Evolutionary conservation across 2,888 invertebrate species (phyloP).

Genomic region (Timandra comae): DNA sequence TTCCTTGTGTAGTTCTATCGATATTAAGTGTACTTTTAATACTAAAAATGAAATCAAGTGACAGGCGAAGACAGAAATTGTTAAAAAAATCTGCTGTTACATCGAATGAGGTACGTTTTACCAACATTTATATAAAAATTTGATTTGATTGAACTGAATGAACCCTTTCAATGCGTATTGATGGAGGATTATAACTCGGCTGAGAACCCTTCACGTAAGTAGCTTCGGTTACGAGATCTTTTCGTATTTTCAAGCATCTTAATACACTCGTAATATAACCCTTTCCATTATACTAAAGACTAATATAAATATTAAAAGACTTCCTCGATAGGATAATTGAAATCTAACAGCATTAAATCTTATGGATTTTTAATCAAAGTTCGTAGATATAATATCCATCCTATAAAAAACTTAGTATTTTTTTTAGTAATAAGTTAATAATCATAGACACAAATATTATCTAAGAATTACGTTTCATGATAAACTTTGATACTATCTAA

Average conservation of each 20-base stretch:
- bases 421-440: no score
- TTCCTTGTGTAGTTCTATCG: slow-evolving; percentile 92
- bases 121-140: background rate
- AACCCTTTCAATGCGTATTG: background rate
- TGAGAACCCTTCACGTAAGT: no score
- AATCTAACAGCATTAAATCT: no score
- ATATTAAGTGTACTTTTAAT: slow-evolving; percentile 87
- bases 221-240: no score
- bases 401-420: no score
- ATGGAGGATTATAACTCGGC: background rate
- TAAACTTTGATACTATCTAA: no score
- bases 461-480: no score
- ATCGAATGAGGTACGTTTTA: slow-evolving; percentile 49
- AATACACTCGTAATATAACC: background rate
- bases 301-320: no score
- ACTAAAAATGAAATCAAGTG: slow-evolving; percentile 86
- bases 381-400: no score
- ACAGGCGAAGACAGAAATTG: slow-evolving; percentile 84
- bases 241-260: background rate
- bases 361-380: no score
- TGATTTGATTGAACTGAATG: background rate
- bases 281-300: background rate
- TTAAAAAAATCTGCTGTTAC: slow-evolving; percentile 66
- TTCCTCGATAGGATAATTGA: no score
- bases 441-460: no score